phyloP scores from a whole-genome alignment of 2,113 vertebrate genomes.

The Gavialis gangeticus region DNA sequence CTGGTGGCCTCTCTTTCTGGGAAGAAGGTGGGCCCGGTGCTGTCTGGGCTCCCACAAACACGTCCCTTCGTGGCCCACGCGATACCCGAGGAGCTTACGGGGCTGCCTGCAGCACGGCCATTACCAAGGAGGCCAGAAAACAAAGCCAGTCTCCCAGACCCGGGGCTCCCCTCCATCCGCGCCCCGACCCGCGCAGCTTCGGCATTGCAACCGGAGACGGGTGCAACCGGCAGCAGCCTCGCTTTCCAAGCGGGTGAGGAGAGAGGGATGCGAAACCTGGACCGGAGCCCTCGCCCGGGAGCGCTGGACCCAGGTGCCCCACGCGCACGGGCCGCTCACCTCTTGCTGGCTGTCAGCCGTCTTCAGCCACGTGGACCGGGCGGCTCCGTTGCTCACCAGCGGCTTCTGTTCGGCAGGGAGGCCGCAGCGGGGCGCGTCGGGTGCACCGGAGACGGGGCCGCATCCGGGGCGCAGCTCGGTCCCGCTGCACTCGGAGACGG shows the following conservation, averaged over 20 bases:
- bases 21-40: background rate
- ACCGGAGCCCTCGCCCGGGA: background rate
- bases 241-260: background rate
- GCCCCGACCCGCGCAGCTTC: background rate
- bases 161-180: too few relatives aligned
- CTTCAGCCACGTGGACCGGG: slow-evolving; percentile 56
- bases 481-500: slow-evolving; percentile 42
- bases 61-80: too few relatives aligned
- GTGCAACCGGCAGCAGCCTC: background rate
- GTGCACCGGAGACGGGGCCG: too few relatives aligned
- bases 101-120: background rate
- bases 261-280: background rate
- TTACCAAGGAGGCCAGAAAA: background rate
- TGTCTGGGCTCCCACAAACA: background rate
- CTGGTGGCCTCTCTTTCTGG: background rate
- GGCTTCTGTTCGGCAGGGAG: slow-evolving; percentile 73
- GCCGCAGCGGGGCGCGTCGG: slow-evolving; percentile 49
- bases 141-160: background rate
- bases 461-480: background rate
- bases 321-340: slow-evolving; percentile 63
- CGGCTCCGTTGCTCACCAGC: slow-evolving; percentile 73
- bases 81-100: too few relatives aligned
- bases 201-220: background rate
- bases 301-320: background rate
- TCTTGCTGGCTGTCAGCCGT: slow-evolving; percentile 50